A percentile compares a stretch with the other conserved stretches of the same genome.
Conservation (phyloP, 1,140 invertebrate species). For the Drosophila trapezifrons region DNA sequence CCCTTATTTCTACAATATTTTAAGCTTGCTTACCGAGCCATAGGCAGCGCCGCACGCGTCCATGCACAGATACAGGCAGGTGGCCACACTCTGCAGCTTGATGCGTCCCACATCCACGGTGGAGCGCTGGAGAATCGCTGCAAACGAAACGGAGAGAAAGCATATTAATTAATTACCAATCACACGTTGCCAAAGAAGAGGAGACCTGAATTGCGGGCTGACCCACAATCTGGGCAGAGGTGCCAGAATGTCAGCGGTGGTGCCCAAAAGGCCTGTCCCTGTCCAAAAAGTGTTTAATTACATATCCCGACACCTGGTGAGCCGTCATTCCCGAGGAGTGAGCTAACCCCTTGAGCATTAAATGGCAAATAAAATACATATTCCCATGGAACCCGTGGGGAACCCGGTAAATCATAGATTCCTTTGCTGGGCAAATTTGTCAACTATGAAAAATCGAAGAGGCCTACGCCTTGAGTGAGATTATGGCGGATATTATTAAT, state of each 20-base stretch:
- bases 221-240: constrained; percentile 51
- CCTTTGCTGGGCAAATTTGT: constrained; percentile 38
- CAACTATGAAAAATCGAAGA: constrained; percentile 16
- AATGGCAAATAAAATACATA: constrained; percentile 2
- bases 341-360: constrained; percentile 8
- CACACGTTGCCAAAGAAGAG: constrained; percentile 44
- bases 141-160: constrained; percentile 80
- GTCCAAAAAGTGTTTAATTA: constrained; percentile 58
- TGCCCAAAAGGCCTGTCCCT: constrained; percentile 16
- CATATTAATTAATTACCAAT: constrained; percentile 77
- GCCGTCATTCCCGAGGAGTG: constrained; percentile 6
- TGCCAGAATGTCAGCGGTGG: constrained; percentile 61
- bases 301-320: constrained; percentile 44
- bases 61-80: constrained; percentile 93
- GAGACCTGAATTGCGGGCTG: constrained; percentile 57
- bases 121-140: constrained; percentile 92
- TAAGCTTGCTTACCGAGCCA: constrained; percentile 90
- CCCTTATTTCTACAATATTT: not conserved
- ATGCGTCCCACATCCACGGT: constrained; percentile 91
- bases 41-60: constrained; percentile 92
- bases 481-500: constrained; percentile 31
- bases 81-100: constrained; percentile 92
- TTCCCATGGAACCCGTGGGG: constrained; percentile 3
- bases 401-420: constrained; percentile 40
- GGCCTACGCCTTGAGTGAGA: constrained; percentile 34